These are phyloP conservation scores for Vulpes ferrilata DNA, from an alignment of 2,113 vertebrate species.

Conservation along the genomic window DNA sequence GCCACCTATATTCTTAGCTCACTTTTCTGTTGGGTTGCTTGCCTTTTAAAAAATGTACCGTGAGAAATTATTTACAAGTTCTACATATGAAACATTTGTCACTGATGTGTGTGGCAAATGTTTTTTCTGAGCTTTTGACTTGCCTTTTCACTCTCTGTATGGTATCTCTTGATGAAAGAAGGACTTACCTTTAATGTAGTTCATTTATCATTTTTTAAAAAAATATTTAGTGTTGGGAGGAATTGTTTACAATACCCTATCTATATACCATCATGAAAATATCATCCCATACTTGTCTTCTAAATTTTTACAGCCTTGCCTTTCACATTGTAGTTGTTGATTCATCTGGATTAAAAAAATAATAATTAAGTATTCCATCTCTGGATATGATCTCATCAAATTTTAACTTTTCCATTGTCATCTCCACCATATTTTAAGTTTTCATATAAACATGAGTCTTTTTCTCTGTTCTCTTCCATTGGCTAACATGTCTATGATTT, in stretches of 20 bases:
- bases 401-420: not conserved
- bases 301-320: not conserved
- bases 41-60: not conserved
- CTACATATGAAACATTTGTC: not conserved
- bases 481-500: not conserved
- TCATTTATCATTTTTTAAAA: conserved; percentile 8
- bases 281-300: not conserved
- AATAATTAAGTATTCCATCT: not conserved
- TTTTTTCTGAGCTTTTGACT: not conserved
- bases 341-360: not conserved
- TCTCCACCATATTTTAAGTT: not conserved
- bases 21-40: not conserved
- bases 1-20: not conserved
- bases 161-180: not conserved
- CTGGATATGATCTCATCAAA: not conserved
- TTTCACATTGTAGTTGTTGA: not conserved
- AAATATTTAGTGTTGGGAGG: not conserved
- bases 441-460: not conserved
- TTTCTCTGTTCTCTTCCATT: not conserved
- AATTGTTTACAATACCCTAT: not conserved
- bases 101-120: not conserved
- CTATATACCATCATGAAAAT: not conserved
- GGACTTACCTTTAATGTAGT: not conserved
- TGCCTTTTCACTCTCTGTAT: not conserved
- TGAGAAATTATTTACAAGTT: not conserved